A percentile compares a stretch with the other conserved stretches of the same genome.
phyloP scores from a whole-genome alignment of 2,888 invertebrate genomes.

The Stenotaenia linearis region DNA sequence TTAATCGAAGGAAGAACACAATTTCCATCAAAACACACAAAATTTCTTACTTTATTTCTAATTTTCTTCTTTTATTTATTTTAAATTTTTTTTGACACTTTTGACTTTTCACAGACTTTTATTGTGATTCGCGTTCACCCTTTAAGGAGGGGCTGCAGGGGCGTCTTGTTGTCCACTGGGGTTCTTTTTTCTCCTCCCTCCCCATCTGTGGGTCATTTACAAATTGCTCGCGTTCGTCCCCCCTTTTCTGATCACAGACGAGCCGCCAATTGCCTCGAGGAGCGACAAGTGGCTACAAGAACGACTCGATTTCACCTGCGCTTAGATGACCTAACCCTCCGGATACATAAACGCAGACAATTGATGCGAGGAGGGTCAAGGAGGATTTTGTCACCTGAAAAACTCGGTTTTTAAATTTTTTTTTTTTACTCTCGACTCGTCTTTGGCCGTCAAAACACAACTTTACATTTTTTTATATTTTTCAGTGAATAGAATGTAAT shows the following conservation, averaged over 20 bases:
- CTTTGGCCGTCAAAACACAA: too few species aligned
- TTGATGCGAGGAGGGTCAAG: neutral
- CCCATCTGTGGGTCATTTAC: neutral
- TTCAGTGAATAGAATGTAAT: too few species aligned
- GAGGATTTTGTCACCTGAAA: neutral
- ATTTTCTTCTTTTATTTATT: too few species aligned
- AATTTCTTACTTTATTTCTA: too few species aligned
- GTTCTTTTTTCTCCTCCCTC: neutral
- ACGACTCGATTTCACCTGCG: neutral
- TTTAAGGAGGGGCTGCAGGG: neutral
- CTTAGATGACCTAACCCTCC: neutral
- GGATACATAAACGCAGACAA: neutral
- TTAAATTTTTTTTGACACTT: too few species aligned
- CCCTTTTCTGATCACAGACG: neutral
- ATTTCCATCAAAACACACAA: too few species aligned
- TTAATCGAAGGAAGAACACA: too few species aligned
- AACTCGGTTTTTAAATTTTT: neutral
- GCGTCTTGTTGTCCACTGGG: neutral
- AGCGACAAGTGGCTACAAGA: neutral
- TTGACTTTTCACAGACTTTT: too few species aligned
- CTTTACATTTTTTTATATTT: too few species aligned
- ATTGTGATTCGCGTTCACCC: neutral
- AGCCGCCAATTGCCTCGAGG: neutral
- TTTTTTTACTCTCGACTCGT: too few species aligned
- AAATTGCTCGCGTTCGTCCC: conserved; percentile 4